A percentile compares a stretch with the other conserved stretches of the same genome.
Conservation (phyloP, 2,113 vertebrate species). For the Microcebus griseorufus region DNA sequence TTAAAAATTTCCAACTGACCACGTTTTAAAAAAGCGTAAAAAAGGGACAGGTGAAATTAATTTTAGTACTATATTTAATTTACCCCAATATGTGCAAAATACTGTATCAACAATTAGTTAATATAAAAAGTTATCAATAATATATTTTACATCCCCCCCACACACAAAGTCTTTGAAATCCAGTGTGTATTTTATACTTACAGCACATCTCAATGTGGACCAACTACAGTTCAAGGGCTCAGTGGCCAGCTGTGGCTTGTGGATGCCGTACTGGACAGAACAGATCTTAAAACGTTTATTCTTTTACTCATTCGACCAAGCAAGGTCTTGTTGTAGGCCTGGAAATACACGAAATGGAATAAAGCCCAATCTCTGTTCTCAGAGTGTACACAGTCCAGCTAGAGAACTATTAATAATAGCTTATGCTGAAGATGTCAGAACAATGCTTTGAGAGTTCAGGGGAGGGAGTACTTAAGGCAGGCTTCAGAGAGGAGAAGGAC, state of each 20-base stretch:
- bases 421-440: not conserved
- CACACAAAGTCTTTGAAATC: not conserved
- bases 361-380: constrained; percentile 8
- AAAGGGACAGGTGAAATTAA: constrained; percentile 5
- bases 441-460: not conserved
- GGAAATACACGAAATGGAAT: constrained; percentile 31
- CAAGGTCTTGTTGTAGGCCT: not conserved
- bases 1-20: not conserved
- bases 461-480: not conserved
- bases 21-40: not conserved
- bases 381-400: not conserved
- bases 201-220: not conserved
- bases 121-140: not conserved
- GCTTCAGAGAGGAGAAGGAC: not conserved
- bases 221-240: not conserved
- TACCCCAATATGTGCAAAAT: constrained; percentile 5
- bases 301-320: not conserved
- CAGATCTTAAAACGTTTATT: not conserved
- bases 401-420: not conserved
- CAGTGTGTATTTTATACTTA: not conserved
- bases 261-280: not conserved
- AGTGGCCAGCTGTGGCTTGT: not conserved
- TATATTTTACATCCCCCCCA: not conserved
- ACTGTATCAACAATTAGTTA: constrained; percentile 1
- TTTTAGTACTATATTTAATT: not conserved